Evolutionary conservation across 2,888 invertebrate species (phyloP), one percentile per base, ranked within the genome.

Genomic region (Fabriciana adippe): DNA sequence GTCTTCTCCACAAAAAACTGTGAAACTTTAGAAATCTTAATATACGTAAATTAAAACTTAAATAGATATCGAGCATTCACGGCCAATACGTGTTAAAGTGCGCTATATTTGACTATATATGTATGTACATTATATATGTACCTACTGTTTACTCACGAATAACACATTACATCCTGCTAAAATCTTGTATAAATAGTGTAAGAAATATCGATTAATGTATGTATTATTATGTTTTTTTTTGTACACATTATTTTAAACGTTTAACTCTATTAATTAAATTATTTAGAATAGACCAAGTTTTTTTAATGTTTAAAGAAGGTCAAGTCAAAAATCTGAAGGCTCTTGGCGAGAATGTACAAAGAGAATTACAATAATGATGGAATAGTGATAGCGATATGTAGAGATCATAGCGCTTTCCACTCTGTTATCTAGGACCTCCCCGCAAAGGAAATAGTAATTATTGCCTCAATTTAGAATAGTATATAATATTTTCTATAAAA

Each of bases 131-230:
- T 41, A 41, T 41, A 41, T 41, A 41, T 8, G 35, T 11, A 73
- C 70, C 57, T 57, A 67, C 63, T 75, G 78, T 83, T 81, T 79
- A 77, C 72, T 67, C 66, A 75, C 70, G 71, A 74, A 68, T 72
- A 79, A 82, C 75, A 80, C 70, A 69, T 70, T 71, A 85, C 80
- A 89, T 88, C 88, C 88, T 88, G 88, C 77, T 88, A 81, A 80
- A 72, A 76, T 73, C 71, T 71, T 75, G 78, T 80, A 76, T 75
- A 76, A 82, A 76, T 73, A 74, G 66, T 56, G 61, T 66, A 66
- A 60, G 61, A 68, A 71, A 63, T 48, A 61, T 41, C 64, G 57
- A 62, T 69, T 69, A 62, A 66, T 61, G 35, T 51, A 61, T 53
- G 35, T 6, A 6, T 41, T 4, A 51, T 18, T 65, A 21, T 48